Base-by-base conservation (phyloP, 2,888 invertebrate species). In the Apamea sordens region DNA sequence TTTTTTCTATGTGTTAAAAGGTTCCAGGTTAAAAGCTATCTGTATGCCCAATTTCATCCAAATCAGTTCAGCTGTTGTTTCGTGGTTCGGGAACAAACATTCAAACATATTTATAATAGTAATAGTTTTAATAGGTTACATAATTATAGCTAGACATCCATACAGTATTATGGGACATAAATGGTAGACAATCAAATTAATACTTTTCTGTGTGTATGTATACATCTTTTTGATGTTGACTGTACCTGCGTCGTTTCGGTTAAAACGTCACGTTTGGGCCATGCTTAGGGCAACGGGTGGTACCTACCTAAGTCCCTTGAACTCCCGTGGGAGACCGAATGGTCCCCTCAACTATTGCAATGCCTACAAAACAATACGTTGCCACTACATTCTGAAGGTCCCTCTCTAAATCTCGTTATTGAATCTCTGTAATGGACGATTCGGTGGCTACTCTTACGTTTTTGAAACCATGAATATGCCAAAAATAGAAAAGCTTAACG, bases 291-390 rank as follows among this genome's bases (percentile, higher is more conserved):
- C n/a, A n/a, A 28, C 4, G n/a, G 56, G 13, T n/a, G n/a, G 56
- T n/a, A 59, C 4, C 10, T 15, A 36, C 8, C 21, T 18, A 8
- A 28, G 63, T 24, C 44, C 28, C 7, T 3, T 28, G 53, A 36
- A 28, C 74, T 81, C 73, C 28, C 10, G 7, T 36, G 53, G 18
- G 77, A 56, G 53, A 72, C 24, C 24, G 13, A 56, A 4, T 41
- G 2, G 4, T 47, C 8, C 21, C 18, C 4, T n/a, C n/a, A 44
- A 32, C 32, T 70, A 44, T 59, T 28, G 21, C 28, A 28, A n/a
- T 61, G 1, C 21, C 4, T 28, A 47, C 21, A 11, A 6, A 24
- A 53, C 11, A 36, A 24, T 21, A n/a, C n/a, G 11, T 47, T 28
- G 32, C 15, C 7, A 7, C 53, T 47, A 11, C 18, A 24, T 47